Evolutionary conservation across 2,888 invertebrate species (phyloP), one percentile per base, ranked within the genome.

Genomic region (Lottia gigantea): DNA sequence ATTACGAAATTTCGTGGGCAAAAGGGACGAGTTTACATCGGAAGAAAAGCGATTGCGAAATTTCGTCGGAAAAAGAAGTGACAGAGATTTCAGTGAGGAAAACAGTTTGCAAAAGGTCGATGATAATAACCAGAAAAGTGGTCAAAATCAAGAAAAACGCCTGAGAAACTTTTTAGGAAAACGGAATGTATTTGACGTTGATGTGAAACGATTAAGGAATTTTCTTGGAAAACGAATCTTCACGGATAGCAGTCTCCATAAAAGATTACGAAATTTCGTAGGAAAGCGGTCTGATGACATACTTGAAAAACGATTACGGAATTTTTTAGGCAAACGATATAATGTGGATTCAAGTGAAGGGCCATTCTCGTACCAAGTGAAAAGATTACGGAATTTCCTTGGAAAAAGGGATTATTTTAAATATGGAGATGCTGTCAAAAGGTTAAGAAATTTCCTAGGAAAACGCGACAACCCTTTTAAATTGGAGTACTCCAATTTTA

Each of bases 91-190:
- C 40, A 40, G 40, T 11, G 40, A 11, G 0, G 40, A 40, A 11
- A 40, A 40, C 7, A 8, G 40, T 40, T 40, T 40, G 11, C n/a
- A 55, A 12, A 11, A 23, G 11, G 19, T 23, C 55, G 23, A 55
- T 55, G 19, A 19, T 8, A 16, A 11, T 8, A 49, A 49, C 49
- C 16, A 8, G 49, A 31, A 31, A 40, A 40, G 1, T 40, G 11
- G 40, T 11, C 40, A 40, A 40, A 40, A 40, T 40, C 0, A 40
- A 8, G 40, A 40, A 40, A 72, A 72, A 67, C 46, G 71, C 25
- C 46, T 66, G 40, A 25, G 68, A n/a, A 62, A 72, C 23, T 72
- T 72, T 46, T 62, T 72, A 14, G 68, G 68, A 15, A 69, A 69
- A 26, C 68, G 68, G 11, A 23, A 55, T 55, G 23, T 55, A 12